Evolutionary conservation across 1,140 invertebrate species (phyloP).

Genomic region (Drosophila mayri): DNA sequence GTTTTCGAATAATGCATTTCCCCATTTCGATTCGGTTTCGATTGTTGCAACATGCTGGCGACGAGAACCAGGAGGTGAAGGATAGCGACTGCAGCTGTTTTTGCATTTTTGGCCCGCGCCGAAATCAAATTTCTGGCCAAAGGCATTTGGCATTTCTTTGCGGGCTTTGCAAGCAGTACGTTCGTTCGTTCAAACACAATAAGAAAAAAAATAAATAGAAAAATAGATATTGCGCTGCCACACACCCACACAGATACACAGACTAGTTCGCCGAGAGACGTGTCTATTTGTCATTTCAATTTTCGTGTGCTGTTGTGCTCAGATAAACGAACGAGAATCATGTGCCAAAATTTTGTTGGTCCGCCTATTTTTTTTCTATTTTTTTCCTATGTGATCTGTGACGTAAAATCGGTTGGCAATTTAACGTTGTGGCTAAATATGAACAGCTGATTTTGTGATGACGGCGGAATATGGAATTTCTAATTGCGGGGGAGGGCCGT

Average conservation of each 20-base stretch:
- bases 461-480: slow-evolving; percentile 12
- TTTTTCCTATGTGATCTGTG: slow-evolving; percentile 18
- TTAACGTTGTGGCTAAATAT: slow-evolving; percentile 8
- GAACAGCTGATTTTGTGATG: slow-evolving; percentile 39
- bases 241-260: slow-evolving; percentile 22
- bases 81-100: slow-evolving; percentile 32
- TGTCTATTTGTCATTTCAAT: slow-evolving; percentile 70
- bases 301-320: slow-evolving; percentile 53
- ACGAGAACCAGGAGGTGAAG: neutral
- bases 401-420: slow-evolving; percentile 22
- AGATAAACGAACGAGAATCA: slow-evolving; percentile 68
- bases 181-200: slow-evolving; percentile 13
- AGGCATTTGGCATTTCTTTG: slow-evolving; percentile 35
- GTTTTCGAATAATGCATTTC: neutral
- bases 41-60: slow-evolving; percentile 23
- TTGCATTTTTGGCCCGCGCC: slow-evolving; percentile 18
- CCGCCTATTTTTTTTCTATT: neutral
- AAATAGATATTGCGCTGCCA: slow-evolving; percentile 11
- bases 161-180: slow-evolving; percentile 19
- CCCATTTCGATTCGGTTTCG: slow-evolving; percentile 12
- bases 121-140: slow-evolving; percentile 16
- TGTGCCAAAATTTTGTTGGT: slow-evolving; percentile 50
- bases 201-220: slow-evolving; percentile 3
- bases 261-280: slow-evolving; percentile 10
- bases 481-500: neutral